A percentile compares a stretch with the other conserved stretches of the same genome.
These are phyloP conservation scores for Rhopilema esculentum DNA, from an alignment of 30 jellyfish, hydroid and myxozoan species.

Conservation along the genomic window DNA sequence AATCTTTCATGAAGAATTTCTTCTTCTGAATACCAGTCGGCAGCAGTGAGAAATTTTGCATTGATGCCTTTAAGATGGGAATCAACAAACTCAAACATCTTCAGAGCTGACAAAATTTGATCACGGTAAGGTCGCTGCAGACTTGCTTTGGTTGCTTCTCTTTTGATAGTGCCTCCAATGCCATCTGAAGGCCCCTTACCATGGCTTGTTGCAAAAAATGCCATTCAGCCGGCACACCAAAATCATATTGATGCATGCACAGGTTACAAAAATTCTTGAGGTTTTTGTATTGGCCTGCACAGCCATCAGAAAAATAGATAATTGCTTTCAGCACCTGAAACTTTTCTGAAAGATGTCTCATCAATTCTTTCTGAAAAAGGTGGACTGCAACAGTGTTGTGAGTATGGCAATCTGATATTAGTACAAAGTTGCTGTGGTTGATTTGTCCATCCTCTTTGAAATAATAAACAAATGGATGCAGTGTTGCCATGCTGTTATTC, in stretches of 20 bases:
- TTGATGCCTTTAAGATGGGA: slow-evolving; percentile 6
- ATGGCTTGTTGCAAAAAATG: slow-evolving; percentile 70
- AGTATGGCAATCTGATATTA: slow-evolving; percentile 39
- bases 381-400: slow-evolving; percentile 40
- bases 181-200: slow-evolving; percentile 77
- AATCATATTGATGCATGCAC: slow-evolving; percentile 46
- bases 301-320: slow-evolving; percentile 51
- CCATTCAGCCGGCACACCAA: slow-evolving; percentile 35
- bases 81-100: slow-evolving; percentile 15
- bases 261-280: slow-evolving; percentile 31
- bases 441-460: background rate
- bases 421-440: background rate
- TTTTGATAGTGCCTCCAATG: slow-evolving; percentile 62
- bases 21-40: slow-evolving; percentile 1
- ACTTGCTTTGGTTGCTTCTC: slow-evolving; percentile 54
- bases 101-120: slow-evolving; percentile 8
- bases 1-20: slow-evolving; percentile 25
- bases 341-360: background rate
- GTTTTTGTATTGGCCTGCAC: slow-evolving; percentile 58
- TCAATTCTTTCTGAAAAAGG: slow-evolving; percentile 4
- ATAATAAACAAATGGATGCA: slow-evolving; percentile 50
- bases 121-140: slow-evolving; percentile 22
- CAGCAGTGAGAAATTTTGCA: slow-evolving; percentile 1
- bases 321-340: background rate
- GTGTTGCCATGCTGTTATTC: slow-evolving; percentile 44